These are phyloP conservation scores for Aurelia sp. DNA, from an alignment of 30 jellyfish, hydroid and myxozoan species.

Conservation along the genomic window DNA sequence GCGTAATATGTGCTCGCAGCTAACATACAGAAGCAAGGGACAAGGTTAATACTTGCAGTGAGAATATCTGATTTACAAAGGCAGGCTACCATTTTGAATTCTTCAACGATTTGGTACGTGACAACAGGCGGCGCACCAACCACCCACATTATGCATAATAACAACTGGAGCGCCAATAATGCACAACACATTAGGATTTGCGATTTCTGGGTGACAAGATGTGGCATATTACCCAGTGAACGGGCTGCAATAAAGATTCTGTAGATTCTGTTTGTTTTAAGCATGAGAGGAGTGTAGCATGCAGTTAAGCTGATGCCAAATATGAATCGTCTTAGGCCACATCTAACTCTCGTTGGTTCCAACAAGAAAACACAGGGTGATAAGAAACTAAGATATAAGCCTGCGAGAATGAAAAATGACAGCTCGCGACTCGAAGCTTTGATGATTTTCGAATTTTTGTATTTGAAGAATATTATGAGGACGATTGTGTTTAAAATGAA, in stretches of 20 bases:
- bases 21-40: conserved; percentile 70
- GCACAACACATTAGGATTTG: conserved; percentile 74
- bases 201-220: conserved; percentile 66
- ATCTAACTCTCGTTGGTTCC: conserved; percentile 50
- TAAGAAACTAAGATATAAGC: conserved; percentile 50
- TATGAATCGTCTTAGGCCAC: conserved; percentile 65
- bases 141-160: conserved; percentile 75
- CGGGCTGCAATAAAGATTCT: conserved; percentile 77
- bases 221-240: conserved; percentile 25
- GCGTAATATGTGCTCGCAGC: conserved; percentile 82
- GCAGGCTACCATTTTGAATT: conserved; percentile 58
- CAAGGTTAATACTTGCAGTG: conserved; percentile 54
- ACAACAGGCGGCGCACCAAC: conserved; percentile 68
- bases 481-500: conserved; percentile 26
- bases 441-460: conserved; percentile 36
- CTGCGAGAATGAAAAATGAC: conserved; percentile 51
- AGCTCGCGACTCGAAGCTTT: conserved; percentile 72
- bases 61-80: conserved; percentile 16
- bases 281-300: conserved; percentile 86
- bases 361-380: conserved; percentile 56
- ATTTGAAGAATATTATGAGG: conserved; percentile 26
- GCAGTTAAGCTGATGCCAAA: conserved; percentile 75
- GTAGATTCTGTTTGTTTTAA: conserved; percentile 79
- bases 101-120: conserved; percentile 41
- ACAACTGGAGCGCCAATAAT: conserved; percentile 63